A percentile compares a stretch with the other conserved stretches of the same genome.
Evolutionary conservation across 2,797 vertebrate species (phyloP).

Genomic region (Naso thynnoides): DNA sequence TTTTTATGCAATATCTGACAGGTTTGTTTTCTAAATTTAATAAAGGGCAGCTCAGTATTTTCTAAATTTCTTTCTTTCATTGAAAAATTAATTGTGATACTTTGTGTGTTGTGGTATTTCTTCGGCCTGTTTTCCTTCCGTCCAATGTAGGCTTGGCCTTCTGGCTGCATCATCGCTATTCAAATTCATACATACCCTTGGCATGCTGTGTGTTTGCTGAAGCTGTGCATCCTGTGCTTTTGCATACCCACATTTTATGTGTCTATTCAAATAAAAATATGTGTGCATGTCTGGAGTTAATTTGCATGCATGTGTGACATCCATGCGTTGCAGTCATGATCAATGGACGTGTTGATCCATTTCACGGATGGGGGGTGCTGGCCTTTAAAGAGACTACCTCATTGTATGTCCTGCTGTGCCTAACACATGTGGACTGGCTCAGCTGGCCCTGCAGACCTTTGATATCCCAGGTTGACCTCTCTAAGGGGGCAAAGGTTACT

Average conservation of each 20-base stretch:
- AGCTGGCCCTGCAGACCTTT: conserved; percentile 52
- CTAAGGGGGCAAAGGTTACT: conserved; percentile 41
- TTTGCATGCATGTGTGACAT: conserved; percentile 55
- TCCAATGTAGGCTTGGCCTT: conserved; percentile 11
- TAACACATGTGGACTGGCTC: conserved; percentile 41
- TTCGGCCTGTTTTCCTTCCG: neutral
- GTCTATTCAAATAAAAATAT: neutral
- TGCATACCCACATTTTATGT: conserved; percentile 27
- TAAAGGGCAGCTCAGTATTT: neutral
- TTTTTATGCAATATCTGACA: neutral
- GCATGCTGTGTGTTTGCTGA: conserved; percentile 14
- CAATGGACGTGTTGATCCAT: conserved; percentile 48
- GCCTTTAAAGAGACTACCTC: conserved; percentile 48
- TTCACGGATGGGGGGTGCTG: conserved; percentile 37
- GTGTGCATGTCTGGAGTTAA: neutral
- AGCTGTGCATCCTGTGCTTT: neutral
- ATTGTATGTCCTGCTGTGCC: conserved; percentile 45
- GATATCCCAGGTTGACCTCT: conserved; percentile 37
- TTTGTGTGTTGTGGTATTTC: conserved; percentile 1
- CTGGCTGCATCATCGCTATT: conserved; percentile 44
- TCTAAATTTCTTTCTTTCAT: neutral
- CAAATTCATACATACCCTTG: conserved; percentile 46
- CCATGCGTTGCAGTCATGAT: conserved; percentile 38
- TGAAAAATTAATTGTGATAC: neutral
- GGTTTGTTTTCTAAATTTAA: neutral